Evolutionary conservation across 1,140 invertebrate genomes (phyloP).

Genomic region (Listronotus bonariensis): DNA sequence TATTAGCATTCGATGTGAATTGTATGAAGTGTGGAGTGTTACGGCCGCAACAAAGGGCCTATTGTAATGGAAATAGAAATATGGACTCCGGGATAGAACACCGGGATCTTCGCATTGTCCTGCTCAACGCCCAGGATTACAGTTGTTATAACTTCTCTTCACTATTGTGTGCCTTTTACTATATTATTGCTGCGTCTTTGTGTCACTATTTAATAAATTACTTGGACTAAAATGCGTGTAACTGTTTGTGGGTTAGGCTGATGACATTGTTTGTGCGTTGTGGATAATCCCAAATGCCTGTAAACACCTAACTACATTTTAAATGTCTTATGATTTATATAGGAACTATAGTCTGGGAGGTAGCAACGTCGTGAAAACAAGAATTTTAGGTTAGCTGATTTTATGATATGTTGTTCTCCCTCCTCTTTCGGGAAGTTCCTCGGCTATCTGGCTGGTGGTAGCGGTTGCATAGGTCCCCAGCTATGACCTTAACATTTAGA

Average conservation of each 20-base stretch:
- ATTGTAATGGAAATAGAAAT: conserved; percentile 38
- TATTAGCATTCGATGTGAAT: conserved; percentile 24
- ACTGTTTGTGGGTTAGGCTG: conserved; percentile 28
- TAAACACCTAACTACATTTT: conserved; percentile 33
- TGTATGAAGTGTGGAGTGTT: conserved; percentile 32
- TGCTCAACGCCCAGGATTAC: conserved; percentile 32
- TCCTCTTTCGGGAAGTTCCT: no score
- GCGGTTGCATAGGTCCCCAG: no score
- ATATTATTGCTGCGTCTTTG: conserved; percentile 25
- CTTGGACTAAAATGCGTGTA: conserved; percentile 25
- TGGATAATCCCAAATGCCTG: conserved; percentile 30
- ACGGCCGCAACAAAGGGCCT: conserved; percentile 28
- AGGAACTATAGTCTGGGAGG: no score
- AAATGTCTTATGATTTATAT: conserved; percentile 24
- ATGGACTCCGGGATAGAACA: conserved; percentile 27
- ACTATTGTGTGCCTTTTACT: conserved; percentile 26
- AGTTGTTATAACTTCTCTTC: conserved; percentile 35
- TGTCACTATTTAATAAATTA: conserved; percentile 37
- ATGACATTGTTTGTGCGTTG: conserved; percentile 29
- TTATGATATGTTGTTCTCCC: no score
- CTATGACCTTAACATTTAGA: no score
- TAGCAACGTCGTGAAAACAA: no score
- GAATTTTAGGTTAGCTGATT: no score
- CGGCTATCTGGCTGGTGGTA: no score
- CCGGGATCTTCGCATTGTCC: conserved; percentile 38